A percentile compares a stretch with the other conserved stretches of the same genome.
Conservation (phyloP, 2,113 vertebrate species). For the Aptenodytes forsteri region DNA sequence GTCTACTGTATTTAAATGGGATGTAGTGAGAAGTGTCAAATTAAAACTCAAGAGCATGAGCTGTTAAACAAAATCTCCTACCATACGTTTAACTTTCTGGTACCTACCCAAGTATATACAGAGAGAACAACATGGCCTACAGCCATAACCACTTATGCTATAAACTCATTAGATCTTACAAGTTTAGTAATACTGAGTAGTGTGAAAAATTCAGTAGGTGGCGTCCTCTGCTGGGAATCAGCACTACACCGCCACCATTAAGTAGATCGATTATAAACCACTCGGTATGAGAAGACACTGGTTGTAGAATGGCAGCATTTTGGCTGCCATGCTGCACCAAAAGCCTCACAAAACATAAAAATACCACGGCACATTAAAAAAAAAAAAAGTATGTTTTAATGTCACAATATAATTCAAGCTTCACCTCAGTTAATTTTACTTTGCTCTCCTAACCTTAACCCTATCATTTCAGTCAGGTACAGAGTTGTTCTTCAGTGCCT, state of each 20-base stretch:
- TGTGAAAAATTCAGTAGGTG: not conserved
- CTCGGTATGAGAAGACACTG: not conserved
- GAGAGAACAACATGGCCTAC: not conserved
- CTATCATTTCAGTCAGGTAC: not conserved
- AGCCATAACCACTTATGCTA: not conserved
- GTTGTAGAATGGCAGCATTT: not conserved
- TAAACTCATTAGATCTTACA: not conserved
- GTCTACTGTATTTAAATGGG: not conserved
- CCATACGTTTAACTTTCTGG: not conserved
- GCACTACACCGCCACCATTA: not conserved
- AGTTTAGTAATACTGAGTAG: not conserved
- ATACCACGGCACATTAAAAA: not conserved
- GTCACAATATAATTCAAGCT: not conserved
- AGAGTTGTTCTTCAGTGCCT: not conserved
- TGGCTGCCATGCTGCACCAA: not conserved
- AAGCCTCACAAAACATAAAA: not conserved
- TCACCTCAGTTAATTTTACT: not conserved
- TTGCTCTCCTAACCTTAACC: not conserved
- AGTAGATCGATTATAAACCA: not conserved
- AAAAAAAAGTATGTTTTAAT: not conserved
- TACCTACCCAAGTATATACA: not conserved
- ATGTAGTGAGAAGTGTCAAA: not conserved
- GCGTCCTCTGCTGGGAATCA: not conserved
- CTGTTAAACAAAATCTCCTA: not conserved
- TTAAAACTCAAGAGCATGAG: not conserved